Conservation (phyloP, 2,797 vertebrate species). For the Falco rusticolus region DNA sequence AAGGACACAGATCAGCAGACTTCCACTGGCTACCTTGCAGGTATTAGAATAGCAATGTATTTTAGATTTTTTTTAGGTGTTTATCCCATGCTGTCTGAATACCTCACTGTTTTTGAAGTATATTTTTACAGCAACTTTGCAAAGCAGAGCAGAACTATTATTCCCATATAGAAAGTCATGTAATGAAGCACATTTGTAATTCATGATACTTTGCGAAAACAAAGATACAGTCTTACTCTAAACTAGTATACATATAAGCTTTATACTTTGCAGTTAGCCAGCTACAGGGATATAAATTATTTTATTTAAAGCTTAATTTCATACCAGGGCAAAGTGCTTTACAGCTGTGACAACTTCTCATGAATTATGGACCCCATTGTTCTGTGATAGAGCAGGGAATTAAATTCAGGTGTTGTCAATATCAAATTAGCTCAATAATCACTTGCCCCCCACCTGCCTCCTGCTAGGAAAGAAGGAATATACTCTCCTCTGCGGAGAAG, state of each 20-base stretch:
- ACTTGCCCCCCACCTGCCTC: not conserved
- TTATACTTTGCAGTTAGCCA: not conserved
- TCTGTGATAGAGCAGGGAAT: not conserved
- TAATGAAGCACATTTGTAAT: not conserved
- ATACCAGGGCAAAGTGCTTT: not conserved
- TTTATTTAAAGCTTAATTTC: slow-evolving; percentile 5
- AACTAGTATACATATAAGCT: not conserved
- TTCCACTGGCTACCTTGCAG: not conserved
- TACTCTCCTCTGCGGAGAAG: not conserved
- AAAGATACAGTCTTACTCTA: not conserved
- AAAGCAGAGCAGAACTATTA: not conserved
- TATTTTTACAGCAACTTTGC: not conserved
- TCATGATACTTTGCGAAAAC: not conserved
- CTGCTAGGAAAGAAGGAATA: not conserved
- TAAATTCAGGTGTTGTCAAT: not conserved
- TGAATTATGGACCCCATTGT: not conserved
- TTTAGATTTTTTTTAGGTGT: not conserved
- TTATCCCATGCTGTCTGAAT: not conserved
- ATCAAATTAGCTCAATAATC: not conserved
- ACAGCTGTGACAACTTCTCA: not conserved
- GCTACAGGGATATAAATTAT: not conserved
- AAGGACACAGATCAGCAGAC: not conserved
- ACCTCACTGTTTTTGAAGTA: not conserved
- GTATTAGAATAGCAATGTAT: not conserved
- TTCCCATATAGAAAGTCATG: not conserved